Evolutionary conservation across 1,140 invertebrate genomes (phyloP).

Genomic region (Cardiocondyla obscurior): DNA sequence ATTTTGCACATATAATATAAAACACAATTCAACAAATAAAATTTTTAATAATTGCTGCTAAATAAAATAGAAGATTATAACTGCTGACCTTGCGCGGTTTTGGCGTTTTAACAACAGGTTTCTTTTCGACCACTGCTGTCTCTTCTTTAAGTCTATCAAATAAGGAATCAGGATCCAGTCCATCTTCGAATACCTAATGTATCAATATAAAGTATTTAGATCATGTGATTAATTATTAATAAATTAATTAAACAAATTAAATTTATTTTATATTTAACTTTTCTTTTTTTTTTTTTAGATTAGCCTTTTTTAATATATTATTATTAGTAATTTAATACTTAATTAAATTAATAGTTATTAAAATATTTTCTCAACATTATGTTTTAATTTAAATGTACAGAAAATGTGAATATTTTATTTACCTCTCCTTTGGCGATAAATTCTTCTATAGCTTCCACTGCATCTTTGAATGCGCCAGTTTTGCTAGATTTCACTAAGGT

Average conservation of each 20-base stretch:
- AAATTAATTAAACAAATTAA: no score
- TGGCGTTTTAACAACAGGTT: conserved; percentile 82
- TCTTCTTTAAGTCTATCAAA: conserved; percentile 89
- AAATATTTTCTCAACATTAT: neutral
- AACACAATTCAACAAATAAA: neutral
- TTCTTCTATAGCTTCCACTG: conserved; percentile 93
- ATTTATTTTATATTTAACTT: neutral
- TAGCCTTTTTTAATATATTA: neutral
- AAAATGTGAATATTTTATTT: conserved; percentile 69
- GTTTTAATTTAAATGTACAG: no score
- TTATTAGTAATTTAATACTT: neutral
- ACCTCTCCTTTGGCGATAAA: conserved; percentile 90
- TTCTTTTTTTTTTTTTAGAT: neutral
- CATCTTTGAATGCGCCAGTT: conserved; percentile 92
- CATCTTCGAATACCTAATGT: conserved; percentile 82
- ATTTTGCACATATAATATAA: conserved; percentile 19
- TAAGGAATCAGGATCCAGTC: conserved; percentile 86
- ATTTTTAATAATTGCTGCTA: neutral
- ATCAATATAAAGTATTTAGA: conserved; percentile 11
- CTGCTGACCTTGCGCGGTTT: conserved; percentile 82
- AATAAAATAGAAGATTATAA: conserved; percentile 21
- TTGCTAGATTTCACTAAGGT: conserved; percentile 91
- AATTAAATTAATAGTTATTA: neutral
- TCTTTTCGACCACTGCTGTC: conserved; percentile 80
- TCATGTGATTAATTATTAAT: no score